phyloP scores from a whole-genome alignment of 2,113 vertebrate species.

The Anolis carolinensis region DNA sequence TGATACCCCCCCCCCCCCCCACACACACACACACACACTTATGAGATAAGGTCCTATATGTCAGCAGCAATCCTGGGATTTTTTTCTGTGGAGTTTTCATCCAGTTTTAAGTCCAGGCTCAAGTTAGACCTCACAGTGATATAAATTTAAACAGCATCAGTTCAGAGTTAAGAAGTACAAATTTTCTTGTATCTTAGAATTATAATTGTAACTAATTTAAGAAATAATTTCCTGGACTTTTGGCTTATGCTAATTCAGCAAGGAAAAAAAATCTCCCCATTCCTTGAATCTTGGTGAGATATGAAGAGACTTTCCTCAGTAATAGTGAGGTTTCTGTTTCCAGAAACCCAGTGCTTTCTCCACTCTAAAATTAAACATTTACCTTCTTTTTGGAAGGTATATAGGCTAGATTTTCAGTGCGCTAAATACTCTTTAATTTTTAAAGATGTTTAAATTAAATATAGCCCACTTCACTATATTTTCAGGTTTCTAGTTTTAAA shows the following conservation, averaged over 20 bases:
- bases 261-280: background rate
- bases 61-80: background rate
- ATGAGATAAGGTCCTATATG: background rate
- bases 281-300: background rate
- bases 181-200: too few relatives aligned
- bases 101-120: background rate
- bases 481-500: background rate
- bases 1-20: too few relatives aligned
- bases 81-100: background rate
- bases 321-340: background rate
- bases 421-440: constrained; percentile 9
- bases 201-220: background rate
- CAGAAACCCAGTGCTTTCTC: constrained; percentile 4
- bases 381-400: constrained; percentile 18
- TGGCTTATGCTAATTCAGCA: rapidly evolving
- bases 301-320: background rate
- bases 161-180: too few relatives aligned
- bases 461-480: background rate
- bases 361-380: background rate
- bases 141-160: background rate
- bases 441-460: constrained; percentile 16
- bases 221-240: background rate
- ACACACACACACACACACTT: too few relatives aligned
- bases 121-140: too few relatives aligned
- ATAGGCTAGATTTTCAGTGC: background rate